Percentiles rank a stretch among this genome's conserved stretches.
Conservation (phyloP, 2,888 invertebrate genomes). For the Amaurobius ferox region DNA sequence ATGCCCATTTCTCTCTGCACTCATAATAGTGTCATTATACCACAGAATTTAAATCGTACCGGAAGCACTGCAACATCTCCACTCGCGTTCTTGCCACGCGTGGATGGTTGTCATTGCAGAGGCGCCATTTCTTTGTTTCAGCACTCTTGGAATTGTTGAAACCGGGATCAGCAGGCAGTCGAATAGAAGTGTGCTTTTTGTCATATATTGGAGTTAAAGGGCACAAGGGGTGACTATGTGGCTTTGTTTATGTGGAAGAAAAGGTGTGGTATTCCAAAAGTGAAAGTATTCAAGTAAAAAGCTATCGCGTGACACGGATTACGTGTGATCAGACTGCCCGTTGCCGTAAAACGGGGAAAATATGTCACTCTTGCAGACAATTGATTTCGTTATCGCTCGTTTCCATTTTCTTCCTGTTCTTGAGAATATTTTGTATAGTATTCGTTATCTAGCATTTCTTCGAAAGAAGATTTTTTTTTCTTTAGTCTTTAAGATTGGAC, state of each 20-base stretch:
- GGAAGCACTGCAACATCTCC: slow-evolving; percentile 52
- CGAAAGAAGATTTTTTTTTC: no score
- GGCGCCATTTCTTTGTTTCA: slow-evolving; percentile 42
- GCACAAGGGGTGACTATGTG: background rate
- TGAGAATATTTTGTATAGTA: background rate
- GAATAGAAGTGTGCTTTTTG: slow-evolving; percentile 10
- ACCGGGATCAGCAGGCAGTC: background rate
- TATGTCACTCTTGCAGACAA: slow-evolving; percentile 21
- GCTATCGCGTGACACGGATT: slow-evolving; percentile 30
- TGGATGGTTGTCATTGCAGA: slow-evolving; percentile 39
- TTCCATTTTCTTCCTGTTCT: background rate
- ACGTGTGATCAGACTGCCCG: slow-evolving; percentile 4
- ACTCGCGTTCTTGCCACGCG: slow-evolving; percentile 37
- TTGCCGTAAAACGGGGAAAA: slow-evolving; percentile 27
- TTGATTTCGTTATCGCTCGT: background rate
- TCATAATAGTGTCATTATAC: background rate
- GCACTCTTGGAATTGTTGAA: slow-evolving; percentile 24
- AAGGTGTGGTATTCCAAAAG: slow-evolving; percentile 37
- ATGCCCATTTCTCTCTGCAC: background rate
- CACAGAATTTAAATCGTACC: slow-evolving; percentile 15
- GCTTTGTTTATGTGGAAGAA: background rate
- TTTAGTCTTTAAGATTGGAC: no score
- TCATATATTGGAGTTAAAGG: background rate
- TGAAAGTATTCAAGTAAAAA: slow-evolving; percentile 14
- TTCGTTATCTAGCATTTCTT: no score